Percentiles rank a stretch among this genome's conserved stretches.
Evolutionary conservation across 2,888 invertebrate species (phyloP).

Genomic region (Cacoxenus indagator): DNA sequence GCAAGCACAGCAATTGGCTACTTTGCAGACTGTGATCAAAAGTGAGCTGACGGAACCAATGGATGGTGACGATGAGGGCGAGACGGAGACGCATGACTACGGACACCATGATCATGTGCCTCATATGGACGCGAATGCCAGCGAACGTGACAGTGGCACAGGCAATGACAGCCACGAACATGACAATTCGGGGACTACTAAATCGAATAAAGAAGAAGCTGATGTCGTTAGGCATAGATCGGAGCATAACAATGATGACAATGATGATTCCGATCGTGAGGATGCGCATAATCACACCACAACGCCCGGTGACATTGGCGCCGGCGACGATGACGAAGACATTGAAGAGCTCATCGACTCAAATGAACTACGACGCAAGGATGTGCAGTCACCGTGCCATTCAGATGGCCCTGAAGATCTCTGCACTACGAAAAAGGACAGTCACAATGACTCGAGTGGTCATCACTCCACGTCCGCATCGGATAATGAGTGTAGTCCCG

Average conservation of each 20-base stretch:
- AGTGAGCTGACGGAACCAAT: conserved; percentile 71
- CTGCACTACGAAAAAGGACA: conserved; percentile 67
- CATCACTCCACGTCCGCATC: conserved; percentile 36
- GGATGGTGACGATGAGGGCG: conserved; percentile 37
- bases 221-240: conserved; percentile 16
- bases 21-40: conserved; percentile 66
- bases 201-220: conserved; percentile 19
- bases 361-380: conserved; percentile 63
- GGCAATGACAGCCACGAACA: conserved; percentile 45
- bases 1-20: conserved; percentile 29
- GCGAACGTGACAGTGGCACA: conserved; percentile 32
- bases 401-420: conserved; percentile 70
- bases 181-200: conserved; percentile 24
- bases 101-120: not conserved
- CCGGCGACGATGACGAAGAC: conserved; percentile 50
- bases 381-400: conserved; percentile 53
- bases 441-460: conserved; percentile 44
- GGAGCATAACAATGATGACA: not conserved
- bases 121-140: not conserved
- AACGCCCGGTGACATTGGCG: conserved; percentile 14
- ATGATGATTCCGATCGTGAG: conserved; percentile 1
- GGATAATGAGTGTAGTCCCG: conserved; percentile 51
- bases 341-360: conserved; percentile 65
- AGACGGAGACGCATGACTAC: not conserved
- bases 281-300: conserved; percentile 4